Percentiles rank a stretch among this genome's conserved stretches.
phyloP scores from a whole-genome alignment of 2,113 vertebrate species.

The Glaucomys volans region DNA sequence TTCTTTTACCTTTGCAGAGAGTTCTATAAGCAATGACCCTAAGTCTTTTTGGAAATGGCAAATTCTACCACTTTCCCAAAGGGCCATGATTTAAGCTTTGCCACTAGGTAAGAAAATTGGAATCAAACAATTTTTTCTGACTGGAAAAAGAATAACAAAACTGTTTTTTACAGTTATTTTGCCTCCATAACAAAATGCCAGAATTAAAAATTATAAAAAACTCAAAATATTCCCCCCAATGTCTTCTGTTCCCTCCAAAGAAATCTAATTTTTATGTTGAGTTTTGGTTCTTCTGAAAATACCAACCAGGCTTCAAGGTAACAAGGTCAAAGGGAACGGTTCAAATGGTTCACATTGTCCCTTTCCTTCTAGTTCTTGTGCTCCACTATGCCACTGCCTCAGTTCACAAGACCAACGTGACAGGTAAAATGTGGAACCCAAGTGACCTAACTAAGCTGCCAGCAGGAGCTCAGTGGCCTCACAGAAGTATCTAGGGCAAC shows the following conservation, averaged over 20 bases:
- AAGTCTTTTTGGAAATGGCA: background rate
- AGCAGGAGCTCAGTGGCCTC: background rate
- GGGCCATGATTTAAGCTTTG: background rate
- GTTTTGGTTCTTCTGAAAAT: background rate
- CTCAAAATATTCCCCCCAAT: conserved; percentile 48
- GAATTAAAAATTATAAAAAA: conserved; percentile 74
- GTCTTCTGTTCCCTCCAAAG: conserved; percentile 57
- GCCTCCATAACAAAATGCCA: conserved; percentile 58
- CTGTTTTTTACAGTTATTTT: conserved; percentile 70
- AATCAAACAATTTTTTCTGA: conserved; percentile 3
- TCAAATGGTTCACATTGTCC: conserved; percentile 70
- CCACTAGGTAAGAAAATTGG: background rate
- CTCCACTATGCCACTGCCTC: background rate
- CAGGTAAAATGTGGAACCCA: conserved; percentile 9
- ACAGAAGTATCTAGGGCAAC: conserved; percentile 23
- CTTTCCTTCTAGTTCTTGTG: conserved; percentile 83
- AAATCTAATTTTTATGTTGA: background rate
- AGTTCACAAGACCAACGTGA: background rate
- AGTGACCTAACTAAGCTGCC: background rate
- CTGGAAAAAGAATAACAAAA: background rate
- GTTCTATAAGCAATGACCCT: conserved; percentile 24
- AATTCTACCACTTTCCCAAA: background rate
- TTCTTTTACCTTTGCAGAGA: conserved; percentile 64
- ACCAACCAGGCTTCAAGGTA: background rate
- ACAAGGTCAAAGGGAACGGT: conserved; percentile 38